Percentiles rank a stretch among this genome's conserved stretches.
phyloP scores from a whole-genome alignment of 2,888 invertebrate species.

The Synanthedon andrenaeformis region DNA sequence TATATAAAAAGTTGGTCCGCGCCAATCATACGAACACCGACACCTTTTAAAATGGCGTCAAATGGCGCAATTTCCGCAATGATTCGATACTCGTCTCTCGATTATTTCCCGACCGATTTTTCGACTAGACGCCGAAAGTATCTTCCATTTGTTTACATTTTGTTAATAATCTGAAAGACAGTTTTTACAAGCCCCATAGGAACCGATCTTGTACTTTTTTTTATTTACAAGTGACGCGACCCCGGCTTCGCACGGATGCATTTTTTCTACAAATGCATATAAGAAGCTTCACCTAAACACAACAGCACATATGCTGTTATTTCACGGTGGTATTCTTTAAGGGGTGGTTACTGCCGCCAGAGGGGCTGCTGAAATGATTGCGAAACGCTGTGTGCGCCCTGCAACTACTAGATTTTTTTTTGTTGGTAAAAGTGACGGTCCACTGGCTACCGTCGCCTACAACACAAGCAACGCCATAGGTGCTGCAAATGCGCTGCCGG shows the following conservation, averaged over 20 bases:
- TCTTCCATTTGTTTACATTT: conserved; percentile 26
- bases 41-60: conserved; percentile 35
- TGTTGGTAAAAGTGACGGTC: too few relatives aligned
- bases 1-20: not conserved
- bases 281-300: too few relatives aligned
- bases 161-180: conserved; percentile 12
- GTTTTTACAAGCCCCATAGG: not conserved
- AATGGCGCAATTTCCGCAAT: conserved; percentile 53
- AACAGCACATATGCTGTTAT: too few relatives aligned
- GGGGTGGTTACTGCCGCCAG: too few relatives aligned
- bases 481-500: too few relatives aligned
- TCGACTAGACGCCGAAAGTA: conserved; percentile 26
- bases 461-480: too few relatives aligned
- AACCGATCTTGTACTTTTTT: too few relatives aligned
- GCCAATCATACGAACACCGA: not conserved
- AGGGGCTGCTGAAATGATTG: too few relatives aligned
- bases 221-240: not conserved
- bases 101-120: conserved; percentile 50
- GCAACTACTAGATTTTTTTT: too few relatives aligned
- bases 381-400: too few relatives aligned
- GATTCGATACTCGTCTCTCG: conserved; percentile 38
- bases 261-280: not conserved
- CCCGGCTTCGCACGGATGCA: not conserved
- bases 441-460: too few relatives aligned
- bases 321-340: too few relatives aligned